Conservation (phyloP, 2,888 invertebrate genomes). For the Sisyra terminalis region DNA sequence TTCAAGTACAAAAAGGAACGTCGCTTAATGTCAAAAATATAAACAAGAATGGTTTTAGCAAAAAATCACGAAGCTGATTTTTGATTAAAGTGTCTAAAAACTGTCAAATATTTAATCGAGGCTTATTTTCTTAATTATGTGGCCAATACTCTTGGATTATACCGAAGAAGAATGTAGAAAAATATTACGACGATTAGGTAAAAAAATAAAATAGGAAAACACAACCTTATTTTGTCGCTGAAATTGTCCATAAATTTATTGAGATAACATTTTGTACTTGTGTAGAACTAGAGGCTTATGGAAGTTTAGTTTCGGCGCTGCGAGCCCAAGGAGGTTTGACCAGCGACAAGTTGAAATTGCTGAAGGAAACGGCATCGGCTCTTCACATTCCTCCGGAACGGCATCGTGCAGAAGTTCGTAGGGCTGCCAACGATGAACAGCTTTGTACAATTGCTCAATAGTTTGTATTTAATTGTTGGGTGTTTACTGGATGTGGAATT, state of each 20-base stretch:
- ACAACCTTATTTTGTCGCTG: slow-evolving; percentile 6
- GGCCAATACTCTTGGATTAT: slow-evolving; percentile 66
- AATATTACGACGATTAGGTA: slow-evolving; percentile 74
- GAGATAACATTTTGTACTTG: too few relatives aligned
- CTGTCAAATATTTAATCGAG: slow-evolving; percentile 2
- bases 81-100: slow-evolving; percentile 3
- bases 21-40: slow-evolving; percentile 1
- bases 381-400: slow-evolving; percentile 80
- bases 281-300: slow-evolving; percentile 85
- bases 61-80: too few relatives aligned
- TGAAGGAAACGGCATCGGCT: slow-evolving; percentile 66
- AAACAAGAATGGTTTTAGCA: slow-evolving; percentile 2
- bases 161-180: slow-evolving; percentile 79
- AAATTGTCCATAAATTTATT: slow-evolving; percentile 8
- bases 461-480: slow-evolving; percentile 36
- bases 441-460: slow-evolving; percentile 77
- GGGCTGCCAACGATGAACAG: slow-evolving; percentile 84
- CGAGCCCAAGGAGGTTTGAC: slow-evolving; percentile 83
- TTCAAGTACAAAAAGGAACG: too few relatives aligned
- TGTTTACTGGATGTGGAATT: not conserved
- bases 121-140: slow-evolving; percentile 22
- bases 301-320: slow-evolving; percentile 74
- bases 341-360: slow-evolving; percentile 65
- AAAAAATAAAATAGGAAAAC: slow-evolving; percentile 20
- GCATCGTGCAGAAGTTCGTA: slow-evolving; percentile 79